Evolutionary conservation across 1,140 invertebrate genomes (phyloP).

Genomic region (Drosophila asahinai): DNA sequence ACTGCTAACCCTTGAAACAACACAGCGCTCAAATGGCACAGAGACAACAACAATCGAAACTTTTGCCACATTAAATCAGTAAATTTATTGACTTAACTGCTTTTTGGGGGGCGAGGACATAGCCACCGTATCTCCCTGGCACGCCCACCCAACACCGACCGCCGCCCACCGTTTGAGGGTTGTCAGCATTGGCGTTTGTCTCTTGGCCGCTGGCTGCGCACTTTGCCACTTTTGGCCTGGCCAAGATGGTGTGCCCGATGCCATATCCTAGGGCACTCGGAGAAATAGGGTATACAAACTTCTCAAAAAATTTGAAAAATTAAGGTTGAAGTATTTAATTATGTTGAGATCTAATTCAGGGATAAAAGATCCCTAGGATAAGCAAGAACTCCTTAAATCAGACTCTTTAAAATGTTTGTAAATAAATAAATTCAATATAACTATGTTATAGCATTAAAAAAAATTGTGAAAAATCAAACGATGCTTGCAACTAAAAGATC

Average conservation of each 20-base stretch:
- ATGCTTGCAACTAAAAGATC: too few relatives aligned
- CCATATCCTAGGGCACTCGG: conserved; percentile 4
- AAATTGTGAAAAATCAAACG: too few relatives aligned
- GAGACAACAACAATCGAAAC: conserved; percentile 76
- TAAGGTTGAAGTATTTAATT: too few relatives aligned
- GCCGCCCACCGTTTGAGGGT: conserved; percentile 29
- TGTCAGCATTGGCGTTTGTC: conserved; percentile 57
- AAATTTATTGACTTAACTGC: conserved; percentile 83
- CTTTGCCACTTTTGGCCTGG: conserved; percentile 62
- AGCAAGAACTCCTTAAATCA: too few relatives aligned
- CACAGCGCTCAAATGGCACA: conserved; percentile 26
- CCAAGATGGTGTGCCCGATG: conserved; percentile 30
- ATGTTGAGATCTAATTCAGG: too few relatives aligned
- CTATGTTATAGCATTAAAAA: too few relatives aligned
- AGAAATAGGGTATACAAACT: background rate
- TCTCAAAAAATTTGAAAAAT: background rate
- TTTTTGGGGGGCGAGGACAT: conserved; percentile 61
- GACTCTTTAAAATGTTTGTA: too few relatives aligned
- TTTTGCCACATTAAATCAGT: conserved; percentile 83
- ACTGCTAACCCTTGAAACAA: conserved; percentile 66
- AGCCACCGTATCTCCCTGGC: conserved; percentile 39
- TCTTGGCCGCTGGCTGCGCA: conserved; percentile 60
- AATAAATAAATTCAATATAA: too few relatives aligned
- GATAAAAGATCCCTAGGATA: too few relatives aligned
- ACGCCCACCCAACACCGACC: conserved; percentile 13